These are phyloP conservation scores for Cottus gobio DNA, from an alignment of 2,113 vertebrate genomes.

Conservation along the genomic window DNA sequence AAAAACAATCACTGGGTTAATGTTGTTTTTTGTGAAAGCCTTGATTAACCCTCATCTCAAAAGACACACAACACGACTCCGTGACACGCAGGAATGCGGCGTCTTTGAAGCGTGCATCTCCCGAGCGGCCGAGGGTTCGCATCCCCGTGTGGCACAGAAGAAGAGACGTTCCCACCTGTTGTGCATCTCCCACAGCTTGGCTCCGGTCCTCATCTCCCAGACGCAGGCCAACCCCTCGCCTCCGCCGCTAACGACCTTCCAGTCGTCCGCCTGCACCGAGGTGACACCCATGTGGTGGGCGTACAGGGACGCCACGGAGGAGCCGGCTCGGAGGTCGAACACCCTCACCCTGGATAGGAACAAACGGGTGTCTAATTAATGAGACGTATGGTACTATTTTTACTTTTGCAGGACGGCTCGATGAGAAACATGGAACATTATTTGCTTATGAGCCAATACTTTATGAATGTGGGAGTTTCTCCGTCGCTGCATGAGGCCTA, in stretches of 20 bases:
- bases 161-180: conserved; percentile 84
- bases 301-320: conserved; percentile 83
- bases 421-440: neutral
- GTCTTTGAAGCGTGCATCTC: neutral
- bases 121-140: neutral
- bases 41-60: neutral
- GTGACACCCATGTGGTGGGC: conserved; percentile 93
- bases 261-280: conserved; percentile 90
- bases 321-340: conserved; percentile 86
- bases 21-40: too few species aligned
- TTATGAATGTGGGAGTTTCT: neutral
- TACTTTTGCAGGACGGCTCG: neutral
- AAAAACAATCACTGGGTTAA: neutral
- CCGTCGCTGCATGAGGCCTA: neutral
- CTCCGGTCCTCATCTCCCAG: conserved; percentile 93
- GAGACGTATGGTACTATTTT: too few species aligned
- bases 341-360: conserved; percentile 86
- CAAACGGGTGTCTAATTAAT: neutral
- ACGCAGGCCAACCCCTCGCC: conserved; percentile 92
- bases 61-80: neutral
- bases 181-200: conserved; percentile 96
- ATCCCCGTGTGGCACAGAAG: neutral
- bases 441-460: neutral
- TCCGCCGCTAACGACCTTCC: conserved; percentile 95
- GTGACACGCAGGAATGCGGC: neutral